Base-by-base conservation (phyloP, 2,113 vertebrate genomes). In the Hiodon tergisus region DNA sequence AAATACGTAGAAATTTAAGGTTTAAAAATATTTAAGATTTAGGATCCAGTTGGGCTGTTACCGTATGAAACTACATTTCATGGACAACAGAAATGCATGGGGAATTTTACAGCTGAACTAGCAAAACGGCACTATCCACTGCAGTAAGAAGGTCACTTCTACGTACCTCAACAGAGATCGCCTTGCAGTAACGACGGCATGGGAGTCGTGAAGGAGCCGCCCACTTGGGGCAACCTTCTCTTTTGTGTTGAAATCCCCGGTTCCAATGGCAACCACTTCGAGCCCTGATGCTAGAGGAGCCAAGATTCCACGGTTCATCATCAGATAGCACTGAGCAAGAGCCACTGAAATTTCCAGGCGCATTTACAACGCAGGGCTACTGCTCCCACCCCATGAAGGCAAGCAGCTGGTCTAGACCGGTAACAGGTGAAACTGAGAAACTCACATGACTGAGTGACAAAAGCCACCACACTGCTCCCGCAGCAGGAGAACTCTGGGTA, bases 231-330 rank as follows among this genome's bases (percentile, higher is more conserved):
- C 87, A 0, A 86, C 57, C 8, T 76, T 79, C 69, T 90, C 87
- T 72, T 88, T 92, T 71, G 90, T 93, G 63, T 93, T 98, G 69
- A 82, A 92, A 52, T 92, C 91, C 48, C 97, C 97, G 0, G 96
- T 98, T 77, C 96, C 97, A 1, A 99, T 4, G 76, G 95, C 96
- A 1, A 98, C 92, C 61, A 98, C 94, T 74, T 97, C 91, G 79
- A 52, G 92, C 4, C 78, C 80, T 10, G 17, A 71, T n/a, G 82
- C 90, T 92, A 57, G 0, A 70, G 2, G 4, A 6, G 14, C 1
- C 82, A 9, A 75, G 16, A 71, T 14, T 17, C 4, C 1, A 51
- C 31, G 2, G 31, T 31, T 31, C 31, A 31, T 31, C 31, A 2
- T 31, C 31, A 31, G 31, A 31, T 31, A 31, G 31, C 31, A 31